Percentiles rank a stretch among this genome's conserved stretches.
Conservation (phyloP, 1,140 invertebrate genomes). For the Drosophila arawakana region DNA sequence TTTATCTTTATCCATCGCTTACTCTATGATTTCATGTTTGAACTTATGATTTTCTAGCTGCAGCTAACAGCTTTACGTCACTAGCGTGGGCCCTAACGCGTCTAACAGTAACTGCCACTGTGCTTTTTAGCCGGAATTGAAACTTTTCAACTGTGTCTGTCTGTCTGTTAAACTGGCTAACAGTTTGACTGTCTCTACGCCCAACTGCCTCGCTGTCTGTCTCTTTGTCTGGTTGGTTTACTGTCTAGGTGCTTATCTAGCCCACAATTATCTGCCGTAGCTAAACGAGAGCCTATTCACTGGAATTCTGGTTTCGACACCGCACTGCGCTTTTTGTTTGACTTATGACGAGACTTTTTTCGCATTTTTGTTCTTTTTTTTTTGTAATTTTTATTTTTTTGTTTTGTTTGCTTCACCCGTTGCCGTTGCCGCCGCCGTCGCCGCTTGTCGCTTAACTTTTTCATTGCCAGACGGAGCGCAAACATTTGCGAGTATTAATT, state of each 20-base stretch:
- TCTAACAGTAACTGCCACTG: conserved; percentile 7
- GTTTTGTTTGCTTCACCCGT: conserved; percentile 50
- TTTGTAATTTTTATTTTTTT: conserved; percentile 6
- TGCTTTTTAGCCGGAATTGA: conserved; percentile 10
- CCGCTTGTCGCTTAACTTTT: conserved; percentile 74
- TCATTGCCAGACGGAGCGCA: conserved; percentile 80
- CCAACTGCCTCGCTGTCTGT: conserved; percentile 22
- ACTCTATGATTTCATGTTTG: background rate
- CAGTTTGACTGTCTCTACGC: background rate
- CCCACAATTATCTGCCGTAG: conserved; percentile 54
- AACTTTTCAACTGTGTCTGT: background rate
- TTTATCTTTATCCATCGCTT: background rate
- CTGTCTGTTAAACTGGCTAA: background rate
- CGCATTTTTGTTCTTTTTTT: conserved; percentile 29
- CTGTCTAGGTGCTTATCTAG: conserved; percentile 49
- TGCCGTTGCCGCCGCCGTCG: conserved; percentile 26
- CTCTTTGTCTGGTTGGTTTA: conserved; percentile 26
- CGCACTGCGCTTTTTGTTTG: conserved; percentile 78
- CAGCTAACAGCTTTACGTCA: background rate
- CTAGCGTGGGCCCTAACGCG: background rate
- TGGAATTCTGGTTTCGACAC: conserved; percentile 60
- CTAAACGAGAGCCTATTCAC: conserved; percentile 69
- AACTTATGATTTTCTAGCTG: background rate
- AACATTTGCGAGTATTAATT: conserved; percentile 83
- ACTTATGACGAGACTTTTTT: conserved; percentile 73